Evolutionary conservation across 2,888 invertebrate species (phyloP), one percentile per base, ranked within the genome.

Genomic region (Cotesia congregata): DNA sequence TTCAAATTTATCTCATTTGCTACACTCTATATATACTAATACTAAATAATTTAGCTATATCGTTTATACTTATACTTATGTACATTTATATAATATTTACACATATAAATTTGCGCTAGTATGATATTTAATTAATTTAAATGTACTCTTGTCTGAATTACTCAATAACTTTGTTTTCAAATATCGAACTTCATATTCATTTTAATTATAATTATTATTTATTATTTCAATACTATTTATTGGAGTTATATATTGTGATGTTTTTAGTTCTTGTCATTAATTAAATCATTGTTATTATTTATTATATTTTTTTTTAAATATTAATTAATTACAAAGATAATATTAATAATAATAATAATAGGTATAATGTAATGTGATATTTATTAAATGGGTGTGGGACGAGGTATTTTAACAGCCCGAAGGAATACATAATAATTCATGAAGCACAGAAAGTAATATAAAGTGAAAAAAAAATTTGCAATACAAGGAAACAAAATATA

Each of bases 1-100:
- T 30, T 30, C 20, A 65, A 65, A 20, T 65, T 65, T 65, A 50
- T 50, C 50, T 50, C 50, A 50, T 50, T 50, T 50, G 12, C 50
- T 50, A 50, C 12, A 50, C 9, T 41, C 6, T 12, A 50, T 12
- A 50, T 12, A 50, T 12, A 50, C 7, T 9, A 50, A 50, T 50
- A 50, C 30, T 30, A 30, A 30, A 30, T 30, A 30, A 30, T 30
- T 30, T 30, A 30, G 3, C 30, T 30, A 30, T 30, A 30, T 30
- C 30, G 30, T 30, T 3, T 30, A 4, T 4, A 50, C 50, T 12
- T 50, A 50, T 12, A 50, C 12, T 12, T 12, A 50, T 12, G 4
- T 12, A 50, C 7, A 12, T 50, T 50, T 12, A 4, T 12, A 50
- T 50, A 50, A 50, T 41, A 41, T 50, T 3, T 30, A 30, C 30